A percentile compares a stretch with the other conserved stretches of the same genome.
Conservation (phyloP, 53 echinoderm and acorn worm genomes). For the Glandiceps talaboti region DNA sequence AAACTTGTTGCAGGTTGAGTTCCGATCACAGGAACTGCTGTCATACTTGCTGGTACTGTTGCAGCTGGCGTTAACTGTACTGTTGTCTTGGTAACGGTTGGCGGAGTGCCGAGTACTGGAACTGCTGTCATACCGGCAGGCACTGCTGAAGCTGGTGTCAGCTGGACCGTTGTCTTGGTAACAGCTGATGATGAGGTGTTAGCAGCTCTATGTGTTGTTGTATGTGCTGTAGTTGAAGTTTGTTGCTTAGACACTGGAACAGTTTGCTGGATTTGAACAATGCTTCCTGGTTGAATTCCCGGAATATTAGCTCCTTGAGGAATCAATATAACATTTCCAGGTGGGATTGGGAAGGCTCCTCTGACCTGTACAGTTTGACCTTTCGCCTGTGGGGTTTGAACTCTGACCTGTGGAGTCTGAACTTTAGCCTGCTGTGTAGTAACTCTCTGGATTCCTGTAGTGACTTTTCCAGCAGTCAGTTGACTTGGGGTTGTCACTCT, state of each 20-base stretch:
- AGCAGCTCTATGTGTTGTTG: slow-evolving; percentile 4
- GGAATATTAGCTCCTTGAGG: slow-evolving; percentile 98
- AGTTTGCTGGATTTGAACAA: slow-evolving; percentile 87
- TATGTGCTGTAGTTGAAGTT: neutral
- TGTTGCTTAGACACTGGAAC: neutral
- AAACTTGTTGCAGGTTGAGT: neutral
- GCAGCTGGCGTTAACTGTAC: neutral
- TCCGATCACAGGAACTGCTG: neutral
- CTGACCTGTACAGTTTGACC: neutral
- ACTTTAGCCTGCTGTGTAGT: neutral
- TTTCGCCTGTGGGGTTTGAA: neutral
- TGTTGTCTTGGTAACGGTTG: neutral
- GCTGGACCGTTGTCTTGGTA: neutral
- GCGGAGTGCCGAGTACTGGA: neutral
- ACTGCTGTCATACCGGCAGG: neutral
- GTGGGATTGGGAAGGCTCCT: slow-evolving; percentile 20
- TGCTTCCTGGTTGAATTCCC: slow-evolving; percentile 83
- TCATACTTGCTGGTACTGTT: neutral
- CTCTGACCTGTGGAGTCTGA: neutral
- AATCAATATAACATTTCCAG: slow-evolving; percentile 88
- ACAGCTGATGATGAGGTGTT: neutral
- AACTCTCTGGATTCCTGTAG: neutral
- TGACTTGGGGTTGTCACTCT: neutral
- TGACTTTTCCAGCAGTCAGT: neutral
- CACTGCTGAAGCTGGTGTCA: neutral